These are phyloP conservation scores for Phodopus roborovskii DNA, from an alignment of 2,113 vertebrate genomes.

Conservation along the genomic window DNA sequence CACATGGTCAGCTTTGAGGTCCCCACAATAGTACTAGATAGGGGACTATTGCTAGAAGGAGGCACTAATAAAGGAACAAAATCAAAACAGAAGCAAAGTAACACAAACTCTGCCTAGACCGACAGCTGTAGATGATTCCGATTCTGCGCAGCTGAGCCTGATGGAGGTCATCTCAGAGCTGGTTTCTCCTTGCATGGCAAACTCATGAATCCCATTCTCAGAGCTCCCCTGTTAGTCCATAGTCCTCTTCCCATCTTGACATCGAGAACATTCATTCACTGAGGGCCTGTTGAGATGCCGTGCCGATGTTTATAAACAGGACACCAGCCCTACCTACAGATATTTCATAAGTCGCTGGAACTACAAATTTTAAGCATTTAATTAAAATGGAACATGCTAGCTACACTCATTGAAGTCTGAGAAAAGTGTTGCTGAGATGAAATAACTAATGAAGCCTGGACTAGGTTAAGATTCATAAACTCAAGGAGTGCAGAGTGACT, in stretches of 20 bases:
- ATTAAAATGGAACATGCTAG: background rate
- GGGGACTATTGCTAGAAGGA: background rate
- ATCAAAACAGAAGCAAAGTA: background rate
- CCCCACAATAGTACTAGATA: background rate
- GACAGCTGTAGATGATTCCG: background rate
- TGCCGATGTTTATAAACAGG: background rate
- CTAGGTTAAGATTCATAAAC: conserved; percentile 31
- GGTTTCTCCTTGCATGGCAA: background rate
- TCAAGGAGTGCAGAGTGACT: background rate
- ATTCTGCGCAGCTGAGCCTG: background rate
- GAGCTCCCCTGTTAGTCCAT: background rate
- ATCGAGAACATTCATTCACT: background rate
- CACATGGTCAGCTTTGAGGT: background rate
- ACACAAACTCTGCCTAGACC: background rate
- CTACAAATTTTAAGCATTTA: conserved; percentile 42
- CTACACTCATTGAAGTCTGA: background rate
- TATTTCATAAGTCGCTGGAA: background rate
- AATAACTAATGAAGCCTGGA: background rate
- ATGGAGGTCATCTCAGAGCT: background rate
- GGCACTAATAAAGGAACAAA: background rate
- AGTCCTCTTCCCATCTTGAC: background rate
- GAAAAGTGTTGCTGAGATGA: conserved; percentile 12
- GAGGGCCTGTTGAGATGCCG: background rate
- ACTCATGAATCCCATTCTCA: background rate
- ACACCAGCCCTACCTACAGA: background rate